phyloP scores from a whole-genome alignment of 2,888 invertebrate species.

The Drosophila differens region DNA sequence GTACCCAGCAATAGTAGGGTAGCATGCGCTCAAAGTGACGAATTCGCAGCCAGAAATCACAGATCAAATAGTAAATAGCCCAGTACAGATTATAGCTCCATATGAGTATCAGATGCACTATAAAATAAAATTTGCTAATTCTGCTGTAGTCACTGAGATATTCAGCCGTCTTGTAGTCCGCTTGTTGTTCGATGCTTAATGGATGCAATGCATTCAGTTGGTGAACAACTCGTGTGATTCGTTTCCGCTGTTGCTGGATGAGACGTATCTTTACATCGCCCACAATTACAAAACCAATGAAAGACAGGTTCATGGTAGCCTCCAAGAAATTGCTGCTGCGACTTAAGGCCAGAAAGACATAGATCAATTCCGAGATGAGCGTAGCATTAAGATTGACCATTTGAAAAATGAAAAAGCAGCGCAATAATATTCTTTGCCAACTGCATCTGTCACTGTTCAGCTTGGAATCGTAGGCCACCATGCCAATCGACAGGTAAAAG shows the following conservation, averaged over 20 bases:
- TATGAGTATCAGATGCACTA: constrained; percentile 70
- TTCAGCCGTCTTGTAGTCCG: constrained; percentile 28
- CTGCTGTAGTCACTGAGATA: constrained; percentile 52
- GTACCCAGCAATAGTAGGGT: constrained; percentile 77
- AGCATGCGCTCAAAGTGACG: constrained; percentile 58
- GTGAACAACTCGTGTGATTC: constrained; percentile 64
- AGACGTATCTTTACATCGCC: constrained; percentile 76
- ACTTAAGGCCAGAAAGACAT: constrained; percentile 68
- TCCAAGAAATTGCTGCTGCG: constrained; percentile 74
- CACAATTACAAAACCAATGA: constrained; percentile 75
- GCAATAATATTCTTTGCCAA: constrained; percentile 28
- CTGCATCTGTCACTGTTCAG: neutral
- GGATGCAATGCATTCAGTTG: constrained; percentile 74
- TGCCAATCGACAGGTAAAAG: constrained; percentile 73
- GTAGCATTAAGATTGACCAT: constrained; percentile 70
- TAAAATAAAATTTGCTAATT: constrained; percentile 68
- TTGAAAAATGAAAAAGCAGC: constrained; percentile 53
- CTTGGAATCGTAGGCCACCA: constrained; percentile 60
- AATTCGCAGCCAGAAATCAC: constrained; percentile 59
- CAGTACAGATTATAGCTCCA: constrained; percentile 82
- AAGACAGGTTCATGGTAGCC: constrained; percentile 78
- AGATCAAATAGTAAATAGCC: constrained; percentile 67
- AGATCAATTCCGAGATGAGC: constrained; percentile 72
- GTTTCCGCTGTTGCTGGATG: constrained; percentile 62
- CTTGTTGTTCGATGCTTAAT: constrained; percentile 39